Conservation (phyloP, 92 coral and sea anemone genomes). For the Palythoa heliodiscus region DNA sequence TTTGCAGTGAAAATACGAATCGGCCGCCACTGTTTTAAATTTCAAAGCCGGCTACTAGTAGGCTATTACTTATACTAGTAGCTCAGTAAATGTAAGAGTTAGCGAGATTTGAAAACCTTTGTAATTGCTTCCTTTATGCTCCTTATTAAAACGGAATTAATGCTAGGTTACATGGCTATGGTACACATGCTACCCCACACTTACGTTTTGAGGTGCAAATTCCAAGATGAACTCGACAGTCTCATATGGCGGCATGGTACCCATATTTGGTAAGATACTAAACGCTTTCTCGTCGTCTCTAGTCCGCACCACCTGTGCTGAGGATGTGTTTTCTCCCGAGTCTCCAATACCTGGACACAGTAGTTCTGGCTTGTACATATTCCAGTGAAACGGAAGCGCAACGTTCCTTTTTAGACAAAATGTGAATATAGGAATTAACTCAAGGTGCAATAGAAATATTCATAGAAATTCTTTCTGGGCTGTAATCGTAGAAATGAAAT, state of each 20-base stretch:
- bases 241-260: slow-evolving; percentile 86
- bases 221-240: slow-evolving; percentile 80
- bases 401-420: slow-evolving; percentile 66
- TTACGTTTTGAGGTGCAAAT: slow-evolving; percentile 77
- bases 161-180: not conserved
- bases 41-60: too few relatives aligned
- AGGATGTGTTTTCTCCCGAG: slow-evolving; percentile 29
- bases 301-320: slow-evolving; percentile 57
- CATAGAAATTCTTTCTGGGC: too few relatives aligned
- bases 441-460: too few relatives aligned
- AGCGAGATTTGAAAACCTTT: too few relatives aligned
- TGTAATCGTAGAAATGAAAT: too few relatives aligned
- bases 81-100: not conserved
- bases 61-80: too few relatives aligned
- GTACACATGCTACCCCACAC: not conserved
- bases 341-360: slow-evolving; percentile 36
- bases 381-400: slow-evolving; percentile 91
- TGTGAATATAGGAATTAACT: too few relatives aligned
- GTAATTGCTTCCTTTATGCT: not conserved
- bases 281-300: slow-evolving; percentile 72
- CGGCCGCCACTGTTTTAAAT: too few relatives aligned
- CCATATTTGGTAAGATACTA: slow-evolving; percentile 79
- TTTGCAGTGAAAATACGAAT: too few relatives aligned
- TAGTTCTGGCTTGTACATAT: slow-evolving; percentile 82
- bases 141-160: not conserved